Conservation (phyloP, 2,113 vertebrate species). For the Nesogale talazaci region DNA sequence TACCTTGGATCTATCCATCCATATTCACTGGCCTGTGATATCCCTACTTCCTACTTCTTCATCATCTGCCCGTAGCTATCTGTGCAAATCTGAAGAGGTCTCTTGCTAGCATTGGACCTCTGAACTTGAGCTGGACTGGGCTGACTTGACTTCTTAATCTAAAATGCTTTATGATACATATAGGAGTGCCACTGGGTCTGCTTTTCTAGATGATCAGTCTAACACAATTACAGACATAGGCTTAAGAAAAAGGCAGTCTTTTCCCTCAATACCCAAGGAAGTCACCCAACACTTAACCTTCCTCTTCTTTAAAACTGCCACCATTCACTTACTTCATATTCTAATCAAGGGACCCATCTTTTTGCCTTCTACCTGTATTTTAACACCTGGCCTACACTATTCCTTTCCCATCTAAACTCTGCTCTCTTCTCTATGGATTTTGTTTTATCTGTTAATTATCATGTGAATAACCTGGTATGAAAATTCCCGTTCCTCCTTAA, state of each 20-base stretch:
- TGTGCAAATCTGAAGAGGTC: too few species aligned
- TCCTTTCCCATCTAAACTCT: background rate
- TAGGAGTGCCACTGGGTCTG: too few species aligned
- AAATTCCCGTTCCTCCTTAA: background rate
- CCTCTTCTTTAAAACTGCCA: background rate
- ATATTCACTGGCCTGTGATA: too few species aligned
- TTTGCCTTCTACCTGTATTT: background rate
- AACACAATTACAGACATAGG: too few species aligned
- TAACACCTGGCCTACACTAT: background rate
- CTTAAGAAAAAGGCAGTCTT: background rate
- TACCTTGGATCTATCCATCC: too few species aligned
- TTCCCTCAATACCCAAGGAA: background rate
- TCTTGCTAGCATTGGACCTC: too few species aligned
- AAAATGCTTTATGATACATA: too few species aligned
- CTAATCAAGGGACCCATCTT: background rate
- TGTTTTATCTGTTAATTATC: background rate
- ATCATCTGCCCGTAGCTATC: too few species aligned
- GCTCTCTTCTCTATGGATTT: background rate
- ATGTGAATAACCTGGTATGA: background rate
- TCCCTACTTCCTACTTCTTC: too few species aligned
- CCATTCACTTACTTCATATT: background rate
- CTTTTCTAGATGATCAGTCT: too few species aligned
- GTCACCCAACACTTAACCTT: background rate
- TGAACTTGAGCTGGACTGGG: too few species aligned
- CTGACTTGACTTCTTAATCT: too few species aligned